A percentile compares a stretch with the other conserved stretches of the same genome.
Conservation (phyloP, 2,797 vertebrate genomes). For the Gymnodraco acuticeps region DNA sequence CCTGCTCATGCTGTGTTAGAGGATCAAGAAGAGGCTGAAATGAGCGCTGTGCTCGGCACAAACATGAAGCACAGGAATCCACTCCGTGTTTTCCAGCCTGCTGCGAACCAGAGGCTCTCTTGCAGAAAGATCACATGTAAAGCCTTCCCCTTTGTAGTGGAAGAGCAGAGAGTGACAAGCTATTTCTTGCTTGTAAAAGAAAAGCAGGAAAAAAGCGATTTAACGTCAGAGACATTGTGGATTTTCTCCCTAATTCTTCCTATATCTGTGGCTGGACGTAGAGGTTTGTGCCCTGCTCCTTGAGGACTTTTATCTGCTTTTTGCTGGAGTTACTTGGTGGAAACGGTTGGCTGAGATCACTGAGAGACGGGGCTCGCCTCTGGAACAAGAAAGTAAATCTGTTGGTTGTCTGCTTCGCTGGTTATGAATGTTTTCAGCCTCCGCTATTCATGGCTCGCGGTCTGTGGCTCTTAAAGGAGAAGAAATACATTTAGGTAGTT, state of each 20-base stretch:
- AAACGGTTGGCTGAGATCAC: slow-evolving; percentile 81
- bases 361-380: slow-evolving; percentile 80
- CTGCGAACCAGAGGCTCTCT: slow-evolving; percentile 87
- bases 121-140: slow-evolving; percentile 93
- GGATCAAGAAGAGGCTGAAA: slow-evolving; percentile 44
- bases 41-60: slow-evolving; percentile 31
- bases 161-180: slow-evolving; percentile 90
- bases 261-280: slow-evolving; percentile 80
- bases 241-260: slow-evolving; percentile 72
- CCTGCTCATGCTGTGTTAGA: slow-evolving; percentile 38
- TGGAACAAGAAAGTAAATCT: slow-evolving; percentile 90
- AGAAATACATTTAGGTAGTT: slow-evolving; percentile 63
- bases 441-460: slow-evolving; percentile 76
- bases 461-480: slow-evolving; percentile 80
- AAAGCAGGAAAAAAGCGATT: slow-evolving; percentile 64
- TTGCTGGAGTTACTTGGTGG: slow-evolving; percentile 82
- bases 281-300: slow-evolving; percentile 58
- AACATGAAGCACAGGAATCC: slow-evolving; percentile 72
- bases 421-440: slow-evolving; percentile 85
- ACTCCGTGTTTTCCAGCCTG: slow-evolving; percentile 83
- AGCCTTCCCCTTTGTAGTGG: slow-evolving; percentile 93
- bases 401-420: slow-evolving; percentile 84
- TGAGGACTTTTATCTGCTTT: slow-evolving; percentile 82
- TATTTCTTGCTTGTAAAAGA: slow-evolving; percentile 88
- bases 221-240: slow-evolving; percentile 77